Conservation (phyloP, 2,888 invertebrate genomes). For the Torymus auratus region DNA sequence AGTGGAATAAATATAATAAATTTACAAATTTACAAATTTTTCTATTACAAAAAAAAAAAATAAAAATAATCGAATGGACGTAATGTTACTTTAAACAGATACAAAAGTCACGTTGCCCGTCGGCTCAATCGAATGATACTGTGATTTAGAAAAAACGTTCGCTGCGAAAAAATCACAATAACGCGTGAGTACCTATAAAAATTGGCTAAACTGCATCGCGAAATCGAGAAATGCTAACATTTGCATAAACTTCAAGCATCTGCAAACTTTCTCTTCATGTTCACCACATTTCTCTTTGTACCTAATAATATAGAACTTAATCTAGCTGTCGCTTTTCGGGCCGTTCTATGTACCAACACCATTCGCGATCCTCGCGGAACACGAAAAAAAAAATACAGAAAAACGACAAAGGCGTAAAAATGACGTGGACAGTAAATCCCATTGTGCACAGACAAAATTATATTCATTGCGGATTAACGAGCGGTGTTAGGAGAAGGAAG, state of each 20-base stretch:
- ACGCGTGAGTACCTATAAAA: not conserved
- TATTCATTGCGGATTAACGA: slow-evolving; percentile 47
- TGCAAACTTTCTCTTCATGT: not conserved
- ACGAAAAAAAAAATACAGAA: not conserved
- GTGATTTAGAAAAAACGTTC: slow-evolving; percentile 41
- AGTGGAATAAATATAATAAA: too few relatives aligned
- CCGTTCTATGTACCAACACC: not conserved
- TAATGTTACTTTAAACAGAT: not conserved
- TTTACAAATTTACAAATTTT: slow-evolving; percentile 13
- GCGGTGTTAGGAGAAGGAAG: not conserved
- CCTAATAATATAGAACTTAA: not conserved
- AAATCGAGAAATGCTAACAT: slow-evolving; percentile 20
- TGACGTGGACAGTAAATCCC: not conserved
- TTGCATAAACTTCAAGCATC: too few relatives aligned
- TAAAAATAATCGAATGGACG: not conserved
- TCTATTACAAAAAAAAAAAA: slow-evolving; percentile 17
- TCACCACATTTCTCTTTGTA: not conserved
- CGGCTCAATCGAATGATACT: slow-evolving; percentile 45
- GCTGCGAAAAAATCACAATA: slow-evolving; percentile 20
- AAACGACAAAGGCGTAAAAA: slow-evolving; percentile 48
- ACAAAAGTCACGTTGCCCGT: slow-evolving; percentile 29
- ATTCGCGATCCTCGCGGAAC: slow-evolving; percentile 15
- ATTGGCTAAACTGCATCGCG: not conserved
- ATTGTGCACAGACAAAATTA: slow-evolving; percentile 3
- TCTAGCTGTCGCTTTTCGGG: slow-evolving; percentile 10